phyloP scores from a whole-genome alignment of 2,888 invertebrate species.

The Deilephila porcellus region DNA sequence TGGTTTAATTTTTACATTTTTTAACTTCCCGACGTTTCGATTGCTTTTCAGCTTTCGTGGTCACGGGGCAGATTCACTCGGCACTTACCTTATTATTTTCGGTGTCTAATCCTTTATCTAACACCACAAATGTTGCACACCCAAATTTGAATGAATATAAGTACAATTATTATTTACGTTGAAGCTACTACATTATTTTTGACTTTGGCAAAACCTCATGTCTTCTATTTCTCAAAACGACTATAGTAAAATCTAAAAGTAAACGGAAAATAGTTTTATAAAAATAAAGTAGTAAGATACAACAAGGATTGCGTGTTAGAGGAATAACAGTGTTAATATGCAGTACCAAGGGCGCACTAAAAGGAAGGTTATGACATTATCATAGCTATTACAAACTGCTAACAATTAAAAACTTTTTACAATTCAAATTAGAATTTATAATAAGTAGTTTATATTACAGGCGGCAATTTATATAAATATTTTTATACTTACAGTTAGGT shows the following conservation, averaged over 20 bases:
- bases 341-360: conserved; percentile 3
- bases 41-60: too few species aligned
- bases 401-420: neutral
- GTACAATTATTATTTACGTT: too few species aligned
- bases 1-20: too few species aligned
- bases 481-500: too few species aligned
- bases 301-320: conserved; percentile 1
- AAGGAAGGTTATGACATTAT: neutral
- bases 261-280: neutral
- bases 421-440: neutral
- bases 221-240: neutral
- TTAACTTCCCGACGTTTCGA: too few species aligned
- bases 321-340: neutral
- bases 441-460: neutral
- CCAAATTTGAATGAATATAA: too few species aligned
- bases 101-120: too few species aligned
- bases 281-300: neutral
- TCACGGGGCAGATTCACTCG: too few species aligned
- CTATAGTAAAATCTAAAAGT: neutral
- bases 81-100: too few species aligned
- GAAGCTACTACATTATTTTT: too few species aligned
- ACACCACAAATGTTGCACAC: too few species aligned
- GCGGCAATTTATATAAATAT: neutral
- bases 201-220: too few species aligned
- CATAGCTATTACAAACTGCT: neutral